Conservation (phyloP, 2,113 vertebrate species). For the Myxocyprinus asiaticus region DNA sequence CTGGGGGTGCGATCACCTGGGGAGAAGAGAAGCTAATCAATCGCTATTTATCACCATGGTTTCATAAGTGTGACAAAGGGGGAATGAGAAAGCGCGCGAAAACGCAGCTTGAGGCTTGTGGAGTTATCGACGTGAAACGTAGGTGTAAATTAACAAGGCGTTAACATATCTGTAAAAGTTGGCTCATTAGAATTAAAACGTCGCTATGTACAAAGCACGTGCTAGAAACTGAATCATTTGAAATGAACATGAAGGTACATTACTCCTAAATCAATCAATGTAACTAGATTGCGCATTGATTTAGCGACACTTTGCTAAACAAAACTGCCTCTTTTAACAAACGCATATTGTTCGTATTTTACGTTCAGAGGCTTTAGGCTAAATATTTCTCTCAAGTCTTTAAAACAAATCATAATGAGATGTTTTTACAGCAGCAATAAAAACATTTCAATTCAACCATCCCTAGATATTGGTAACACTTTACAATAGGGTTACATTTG, state of each 20-base stretch:
- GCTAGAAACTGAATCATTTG: conserved; percentile 13
- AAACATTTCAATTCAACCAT: background rate
- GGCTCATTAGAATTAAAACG: conserved; percentile 23
- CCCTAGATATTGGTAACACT: no score
- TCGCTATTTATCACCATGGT: conserved; percentile 14
- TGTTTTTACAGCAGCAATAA: background rate
- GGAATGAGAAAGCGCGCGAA: conserved; percentile 23
- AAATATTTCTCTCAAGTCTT: conserved; percentile 3
- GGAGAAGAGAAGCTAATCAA: conserved; percentile 24
- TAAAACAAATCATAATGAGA: background rate
- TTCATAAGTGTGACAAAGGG: conserved; percentile 25
- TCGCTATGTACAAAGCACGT: background rate
- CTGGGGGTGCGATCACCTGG: conserved; percentile 25
- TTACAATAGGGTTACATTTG: no score
- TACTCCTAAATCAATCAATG: background rate
- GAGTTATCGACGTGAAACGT: conserved; percentile 41
- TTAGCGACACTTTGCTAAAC: conserved; percentile 3
- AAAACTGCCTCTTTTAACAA: conserved; percentile 12
- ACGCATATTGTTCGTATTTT: conserved; percentile 4
- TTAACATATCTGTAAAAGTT: conserved; percentile 28
- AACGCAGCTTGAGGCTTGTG: conserved; percentile 9
- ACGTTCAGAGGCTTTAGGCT: conserved; percentile 5
- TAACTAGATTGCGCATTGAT: no score
- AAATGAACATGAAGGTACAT: background rate
- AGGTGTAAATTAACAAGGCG: conserved; percentile 45